Conservation (phyloP, 1,140 invertebrate species). For the Phymorhynchus buccinoides region DNA sequence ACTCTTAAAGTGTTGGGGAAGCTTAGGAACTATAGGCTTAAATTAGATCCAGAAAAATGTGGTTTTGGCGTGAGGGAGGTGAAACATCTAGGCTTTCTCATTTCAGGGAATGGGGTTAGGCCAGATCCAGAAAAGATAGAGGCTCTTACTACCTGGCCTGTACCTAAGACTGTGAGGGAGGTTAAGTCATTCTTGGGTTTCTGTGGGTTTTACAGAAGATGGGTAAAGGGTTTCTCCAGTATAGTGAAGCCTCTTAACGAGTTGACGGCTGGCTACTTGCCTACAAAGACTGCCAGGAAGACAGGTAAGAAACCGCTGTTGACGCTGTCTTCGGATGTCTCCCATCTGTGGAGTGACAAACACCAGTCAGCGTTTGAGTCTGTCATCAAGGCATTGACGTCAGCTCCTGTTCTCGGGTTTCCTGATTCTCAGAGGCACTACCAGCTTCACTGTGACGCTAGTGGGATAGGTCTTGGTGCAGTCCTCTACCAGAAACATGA, state of each 20-base stretch:
- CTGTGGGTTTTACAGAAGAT: neutral
- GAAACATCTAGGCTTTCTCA: too few species aligned
- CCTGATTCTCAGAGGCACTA: neutral
- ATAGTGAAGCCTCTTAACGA: neutral
- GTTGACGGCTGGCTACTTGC: neutral
- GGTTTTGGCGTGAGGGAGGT: too few species aligned
- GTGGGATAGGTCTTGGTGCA: neutral
- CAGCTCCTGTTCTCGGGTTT: neutral
- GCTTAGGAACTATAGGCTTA: neutral
- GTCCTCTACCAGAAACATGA: neutral
- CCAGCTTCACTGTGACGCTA: neutral
- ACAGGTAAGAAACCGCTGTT: neutral
- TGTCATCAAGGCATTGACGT: neutral
- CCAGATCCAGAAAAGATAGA: neutral
- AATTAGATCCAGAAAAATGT: neutral
- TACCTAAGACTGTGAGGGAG: neutral
- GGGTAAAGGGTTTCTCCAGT: neutral
- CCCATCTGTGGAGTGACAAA: neutral
- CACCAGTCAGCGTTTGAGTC: neutral
- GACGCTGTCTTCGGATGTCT: neutral
- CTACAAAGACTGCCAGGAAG: neutral
- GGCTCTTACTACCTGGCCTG: neutral
- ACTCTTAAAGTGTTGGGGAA: neutral
- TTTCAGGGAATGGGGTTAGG: too few species aligned
- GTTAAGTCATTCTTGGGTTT: slow-evolving; percentile 1